Evolutionary conservation across 2,888 invertebrate genomes (phyloP).

Genomic region (Elgonia sp.): DNA sequence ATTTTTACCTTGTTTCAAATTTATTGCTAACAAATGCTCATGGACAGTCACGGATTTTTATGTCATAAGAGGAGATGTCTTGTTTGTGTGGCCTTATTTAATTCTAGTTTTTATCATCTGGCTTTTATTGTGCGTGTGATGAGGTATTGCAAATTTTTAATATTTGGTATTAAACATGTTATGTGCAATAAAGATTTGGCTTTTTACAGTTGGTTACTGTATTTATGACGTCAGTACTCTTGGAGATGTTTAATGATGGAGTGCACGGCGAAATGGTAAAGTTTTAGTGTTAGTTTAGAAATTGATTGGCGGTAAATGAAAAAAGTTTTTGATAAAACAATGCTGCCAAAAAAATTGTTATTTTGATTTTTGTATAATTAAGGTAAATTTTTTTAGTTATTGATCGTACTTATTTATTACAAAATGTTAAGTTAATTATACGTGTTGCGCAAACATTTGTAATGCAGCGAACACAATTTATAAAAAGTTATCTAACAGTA

Average conservation of each 20-base stretch:
- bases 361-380: too few species aligned
- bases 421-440: too few species aligned
- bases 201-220: too few species aligned
- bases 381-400: too few species aligned
- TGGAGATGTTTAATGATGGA: neutral
- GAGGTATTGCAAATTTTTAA: neutral
- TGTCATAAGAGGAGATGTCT: too few species aligned
- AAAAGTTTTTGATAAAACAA: neutral
- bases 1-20: neutral
- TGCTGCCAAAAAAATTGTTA: too few species aligned
- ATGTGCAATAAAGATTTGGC: neutral
- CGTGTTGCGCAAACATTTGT: too few species aligned
- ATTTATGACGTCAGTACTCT: neutral
- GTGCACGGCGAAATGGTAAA: neutral
- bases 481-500: too few species aligned
- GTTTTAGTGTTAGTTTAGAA: constrained; percentile 5
- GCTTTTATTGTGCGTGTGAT: neutral
- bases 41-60: neutral
- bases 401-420: too few species aligned
- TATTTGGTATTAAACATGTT: neutral
- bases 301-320: constrained; percentile 1
- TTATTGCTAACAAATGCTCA: constrained; percentile 14
- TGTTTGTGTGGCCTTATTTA: neutral
- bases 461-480: too few species aligned
- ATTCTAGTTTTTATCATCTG: neutral